A percentile compares a stretch with the other conserved stretches of the same genome.
Evolutionary conservation across 2,113 vertebrate genomes (phyloP).

Genomic region (Oxyura jamaicensis): DNA sequence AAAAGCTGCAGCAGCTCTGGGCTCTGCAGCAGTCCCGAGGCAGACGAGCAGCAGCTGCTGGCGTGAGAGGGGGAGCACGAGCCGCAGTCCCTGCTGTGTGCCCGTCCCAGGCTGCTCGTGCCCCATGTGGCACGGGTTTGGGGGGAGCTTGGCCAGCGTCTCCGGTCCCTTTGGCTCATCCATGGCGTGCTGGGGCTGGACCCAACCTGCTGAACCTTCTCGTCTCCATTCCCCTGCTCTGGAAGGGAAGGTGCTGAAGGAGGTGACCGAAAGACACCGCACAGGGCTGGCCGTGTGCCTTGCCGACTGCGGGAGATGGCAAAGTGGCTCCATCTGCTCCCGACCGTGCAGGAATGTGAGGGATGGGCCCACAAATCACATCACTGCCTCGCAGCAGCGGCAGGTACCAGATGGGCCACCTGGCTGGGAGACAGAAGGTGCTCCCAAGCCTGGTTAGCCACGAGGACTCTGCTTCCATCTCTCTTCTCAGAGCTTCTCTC

Average conservation of each 20-base stretch:
- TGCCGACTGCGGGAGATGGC: background rate
- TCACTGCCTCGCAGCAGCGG: slow-evolving; percentile 22
- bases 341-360: background rate
- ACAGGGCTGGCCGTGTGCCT: background rate
- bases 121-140: background rate
- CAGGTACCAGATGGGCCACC: slow-evolving; percentile 62
- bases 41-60: background rate
- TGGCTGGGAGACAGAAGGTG: slow-evolving; percentile 41
- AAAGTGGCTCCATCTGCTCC: slow-evolving; percentile 31
- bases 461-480: background rate
- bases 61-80: accelerated
- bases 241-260: background rate
- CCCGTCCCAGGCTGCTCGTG: background rate
- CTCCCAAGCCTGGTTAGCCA: slow-evolving; percentile 52
- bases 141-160: background rate
- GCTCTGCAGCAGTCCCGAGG: slow-evolving; percentile 5
- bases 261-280: background rate
- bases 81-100: background rate
- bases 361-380: slow-evolving; percentile 50
- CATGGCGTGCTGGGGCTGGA: background rate
- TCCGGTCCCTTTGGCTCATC: background rate
- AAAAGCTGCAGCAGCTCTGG: background rate
- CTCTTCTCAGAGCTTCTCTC: background rate
- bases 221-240: background rate
- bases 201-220: background rate